Percentiles rank a stretch among this genome's conserved stretches.
phyloP scores from a whole-genome alignment of 2,797 vertebrate species.

The Percopsis omiscomaycus region DNA sequence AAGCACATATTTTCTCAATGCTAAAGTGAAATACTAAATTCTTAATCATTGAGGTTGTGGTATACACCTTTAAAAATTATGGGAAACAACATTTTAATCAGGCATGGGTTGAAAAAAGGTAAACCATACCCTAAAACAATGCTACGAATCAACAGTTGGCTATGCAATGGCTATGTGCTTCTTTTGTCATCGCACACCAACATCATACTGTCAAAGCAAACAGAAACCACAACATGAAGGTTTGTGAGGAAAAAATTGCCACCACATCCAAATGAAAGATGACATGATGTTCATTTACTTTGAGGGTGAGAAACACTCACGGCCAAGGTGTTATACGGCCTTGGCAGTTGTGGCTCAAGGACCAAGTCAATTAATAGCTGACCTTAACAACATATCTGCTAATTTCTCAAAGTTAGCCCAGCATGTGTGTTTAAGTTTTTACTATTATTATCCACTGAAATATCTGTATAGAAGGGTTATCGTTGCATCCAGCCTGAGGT shows the following conservation, averaged over 20 bases:
- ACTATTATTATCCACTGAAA: background rate
- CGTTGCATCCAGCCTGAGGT: no score
- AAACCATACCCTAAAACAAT: no score
- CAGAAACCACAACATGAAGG: conserved; percentile 29
- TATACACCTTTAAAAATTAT: no score
- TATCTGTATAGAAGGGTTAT: background rate
- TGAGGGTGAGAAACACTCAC: conserved; percentile 68
- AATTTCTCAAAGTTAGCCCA: conserved; percentile 17
- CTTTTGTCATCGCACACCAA: no score
- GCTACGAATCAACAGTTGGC: no score
- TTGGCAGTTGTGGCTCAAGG: conserved; percentile 62
- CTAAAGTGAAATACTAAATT: no score
- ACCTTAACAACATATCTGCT: conserved; percentile 62
- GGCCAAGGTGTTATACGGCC: conserved; percentile 50
- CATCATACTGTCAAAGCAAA: no score
- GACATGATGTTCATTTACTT: conserved; percentile 66
- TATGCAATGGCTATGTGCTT: no score
- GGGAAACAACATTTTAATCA: no score
- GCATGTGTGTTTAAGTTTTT: conserved; percentile 17
- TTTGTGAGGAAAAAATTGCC: conserved; percentile 46
- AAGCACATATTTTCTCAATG: no score
- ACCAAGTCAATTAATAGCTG: conserved; percentile 64
- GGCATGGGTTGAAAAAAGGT: no score
- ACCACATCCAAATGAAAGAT: conserved; percentile 55
- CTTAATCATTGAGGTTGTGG: no score